These are phyloP conservation scores for Cirrhinus molitorella DNA, from an alignment of 2,797 vertebrate genomes.

Conservation along the genomic window DNA sequence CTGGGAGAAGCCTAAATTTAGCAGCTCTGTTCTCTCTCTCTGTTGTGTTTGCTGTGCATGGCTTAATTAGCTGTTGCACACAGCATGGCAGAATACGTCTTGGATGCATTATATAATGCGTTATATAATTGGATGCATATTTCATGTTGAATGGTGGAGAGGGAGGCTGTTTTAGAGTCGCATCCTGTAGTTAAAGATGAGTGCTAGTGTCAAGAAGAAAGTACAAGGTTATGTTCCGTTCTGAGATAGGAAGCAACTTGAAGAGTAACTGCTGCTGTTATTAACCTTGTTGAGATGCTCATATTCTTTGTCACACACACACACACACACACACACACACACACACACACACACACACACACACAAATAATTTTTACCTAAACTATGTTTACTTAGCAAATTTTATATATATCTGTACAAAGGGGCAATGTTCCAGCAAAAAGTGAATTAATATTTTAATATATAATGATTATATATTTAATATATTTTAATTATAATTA, in stretches of 20 bases:
- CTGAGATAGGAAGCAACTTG: not conserved
- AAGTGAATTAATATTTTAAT: too few species aligned
- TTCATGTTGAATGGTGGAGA: constrained; percentile 68
- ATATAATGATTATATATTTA: too few species aligned
- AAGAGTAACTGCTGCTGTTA: not conserved
- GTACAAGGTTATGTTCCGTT: constrained; percentile 19
- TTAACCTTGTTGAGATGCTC: not conserved
- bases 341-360: too few species aligned
- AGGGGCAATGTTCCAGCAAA: too few species aligned
- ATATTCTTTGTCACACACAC: too few species aligned
- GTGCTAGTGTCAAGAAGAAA: constrained; percentile 27
- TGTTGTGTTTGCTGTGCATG: constrained; percentile 68
- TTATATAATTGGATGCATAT: constrained; percentile 81
- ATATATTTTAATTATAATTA: too few species aligned
- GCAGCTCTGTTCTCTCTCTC: constrained; percentile 56
- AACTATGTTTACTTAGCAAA: too few species aligned
- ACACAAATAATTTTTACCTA: too few species aligned
- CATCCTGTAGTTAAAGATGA: constrained; percentile 50
- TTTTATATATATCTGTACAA: too few species aligned
- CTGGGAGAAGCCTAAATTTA: constrained; percentile 72
- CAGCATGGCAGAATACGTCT: constrained; percentile 58
- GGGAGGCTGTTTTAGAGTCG: constrained; percentile 43
- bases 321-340: too few species aligned
- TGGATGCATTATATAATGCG: constrained; percentile 62
- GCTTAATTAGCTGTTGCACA: constrained; percentile 74